These are phyloP conservation scores for Ciconia nigra DNA, from an alignment of 2,797 vertebrate species.

Conservation along the genomic window DNA sequence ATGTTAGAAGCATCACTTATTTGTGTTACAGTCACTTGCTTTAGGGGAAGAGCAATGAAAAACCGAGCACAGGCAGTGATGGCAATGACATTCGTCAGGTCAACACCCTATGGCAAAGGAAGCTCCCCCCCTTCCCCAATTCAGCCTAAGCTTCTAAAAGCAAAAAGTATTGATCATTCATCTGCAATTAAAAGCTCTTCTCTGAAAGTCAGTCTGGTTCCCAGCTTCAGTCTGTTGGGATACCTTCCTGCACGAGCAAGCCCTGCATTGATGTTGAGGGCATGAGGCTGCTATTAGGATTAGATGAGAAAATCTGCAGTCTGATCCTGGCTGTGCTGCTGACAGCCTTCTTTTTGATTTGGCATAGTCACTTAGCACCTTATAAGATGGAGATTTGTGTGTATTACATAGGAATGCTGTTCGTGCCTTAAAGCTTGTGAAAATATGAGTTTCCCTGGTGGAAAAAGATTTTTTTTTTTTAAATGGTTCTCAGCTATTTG, in stretches of 20 bases:
- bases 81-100: background rate
- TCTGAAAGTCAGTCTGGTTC: background rate
- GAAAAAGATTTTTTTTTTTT: background rate
- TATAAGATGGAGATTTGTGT: background rate
- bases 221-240: background rate
- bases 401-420: background rate
- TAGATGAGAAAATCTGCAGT: background rate
- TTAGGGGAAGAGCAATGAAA: background rate
- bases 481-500: background rate
- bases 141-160: background rate
- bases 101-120: background rate
- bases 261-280: accelerated
- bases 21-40: background rate
- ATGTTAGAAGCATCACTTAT: background rate
- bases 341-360: background rate
- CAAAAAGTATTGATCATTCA: background rate
- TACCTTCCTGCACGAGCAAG: background rate
- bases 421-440: background rate
- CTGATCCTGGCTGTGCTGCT: background rate
- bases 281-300: background rate
- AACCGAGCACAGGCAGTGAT: accelerated
- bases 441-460: background rate
- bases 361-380: background rate
- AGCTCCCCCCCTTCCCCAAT: background rate
- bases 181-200: background rate